Conservation (phyloP, 2,797 vertebrate species). For the Phyllotis vaccarum region DNA sequence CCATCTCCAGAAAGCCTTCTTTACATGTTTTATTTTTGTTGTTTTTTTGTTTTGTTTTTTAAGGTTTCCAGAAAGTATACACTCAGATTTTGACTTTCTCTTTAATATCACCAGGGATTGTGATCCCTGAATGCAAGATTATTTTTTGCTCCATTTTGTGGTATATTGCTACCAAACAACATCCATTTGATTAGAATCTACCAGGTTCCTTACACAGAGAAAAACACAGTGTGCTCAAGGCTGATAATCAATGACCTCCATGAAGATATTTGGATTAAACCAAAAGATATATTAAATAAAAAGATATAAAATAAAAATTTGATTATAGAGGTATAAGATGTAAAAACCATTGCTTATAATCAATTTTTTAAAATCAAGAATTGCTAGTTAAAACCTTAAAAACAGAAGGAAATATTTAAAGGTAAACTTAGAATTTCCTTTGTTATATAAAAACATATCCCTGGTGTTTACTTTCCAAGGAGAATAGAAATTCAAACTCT, state of each 20-base stretch:
- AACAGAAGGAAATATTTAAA: constrained; percentile 59
- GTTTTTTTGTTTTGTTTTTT: neutral
- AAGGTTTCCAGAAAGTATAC: neutral
- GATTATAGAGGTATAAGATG: neutral
- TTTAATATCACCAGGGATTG: neutral
- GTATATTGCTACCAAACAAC: neutral
- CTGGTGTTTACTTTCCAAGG: constrained; percentile 57
- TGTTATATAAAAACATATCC: constrained; percentile 60
- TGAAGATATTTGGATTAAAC: constrained; percentile 20
- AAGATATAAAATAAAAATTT: neutral
- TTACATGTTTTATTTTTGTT: neutral
- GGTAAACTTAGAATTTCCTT: constrained; percentile 66
- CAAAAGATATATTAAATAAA: neutral
- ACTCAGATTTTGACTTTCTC: neutral
- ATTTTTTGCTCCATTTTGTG: constrained; percentile 37
- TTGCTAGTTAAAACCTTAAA: constrained; percentile 55
- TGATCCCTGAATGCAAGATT: neutral
- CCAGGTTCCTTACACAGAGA: neutral
- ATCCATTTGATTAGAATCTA: constrained; percentile 24
- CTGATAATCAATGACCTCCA: constrained; percentile 12
- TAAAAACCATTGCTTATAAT: neutral
- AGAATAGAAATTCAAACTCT: constrained; percentile 41
- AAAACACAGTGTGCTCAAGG: neutral
- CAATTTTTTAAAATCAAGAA: neutral
- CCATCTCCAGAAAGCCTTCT: neutral